Base-by-base conservation (phyloP, 2,888 invertebrate genomes). In the Altica lythri region DNA sequence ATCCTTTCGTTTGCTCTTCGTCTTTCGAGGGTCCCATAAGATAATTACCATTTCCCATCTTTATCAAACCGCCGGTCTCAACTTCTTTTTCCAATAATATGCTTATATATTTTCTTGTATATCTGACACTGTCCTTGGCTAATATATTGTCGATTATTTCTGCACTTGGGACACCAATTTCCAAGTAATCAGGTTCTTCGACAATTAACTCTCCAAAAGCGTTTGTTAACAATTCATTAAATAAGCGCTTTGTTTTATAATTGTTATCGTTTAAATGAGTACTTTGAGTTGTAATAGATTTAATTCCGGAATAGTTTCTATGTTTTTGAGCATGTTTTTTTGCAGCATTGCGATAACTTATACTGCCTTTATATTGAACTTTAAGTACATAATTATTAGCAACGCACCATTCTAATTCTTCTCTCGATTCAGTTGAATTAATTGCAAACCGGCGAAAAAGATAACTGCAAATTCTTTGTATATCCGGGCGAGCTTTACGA, bases 351-450 rank as follows among this genome's bases (percentile, higher is more conserved):
- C 92, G 81, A 73, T 92, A 92, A 78, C 90, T 90, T 63, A 87
- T 88, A 77, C 85, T 89, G 68, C 91, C 91, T 78, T 92, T 92
- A 75, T 91, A 92, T 71, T 90, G 89, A 19, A 92, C 92, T 81
- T 89, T 89, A 61, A 87, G 83, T 49, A 92, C 86, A 66, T 85
- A 83, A 72, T 86, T 88, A 55, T 84, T 84, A 65, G 86, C 86
- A 9, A 90, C 83, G 68, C 92, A 84, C 73, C 84, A 82, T 72
- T 88, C 87, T 27, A 92, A 79, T 75, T 88, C 88, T 55, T 84
- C 79, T 70, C 84, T 85, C 12, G 87, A 86, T 62, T 86, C 89
- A 60, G 80, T 80, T 38, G 83, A 83, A 69, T 83, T 81, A 53
- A 90, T 83, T 68, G 87, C 85, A 72, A 86, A 87, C 72, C 86